A percentile compares a stretch with the other conserved stretches of the same genome.
Evolutionary conservation across 2,113 vertebrate genomes (phyloP).

Genomic region (Coptodon bakossiorum): DNA sequence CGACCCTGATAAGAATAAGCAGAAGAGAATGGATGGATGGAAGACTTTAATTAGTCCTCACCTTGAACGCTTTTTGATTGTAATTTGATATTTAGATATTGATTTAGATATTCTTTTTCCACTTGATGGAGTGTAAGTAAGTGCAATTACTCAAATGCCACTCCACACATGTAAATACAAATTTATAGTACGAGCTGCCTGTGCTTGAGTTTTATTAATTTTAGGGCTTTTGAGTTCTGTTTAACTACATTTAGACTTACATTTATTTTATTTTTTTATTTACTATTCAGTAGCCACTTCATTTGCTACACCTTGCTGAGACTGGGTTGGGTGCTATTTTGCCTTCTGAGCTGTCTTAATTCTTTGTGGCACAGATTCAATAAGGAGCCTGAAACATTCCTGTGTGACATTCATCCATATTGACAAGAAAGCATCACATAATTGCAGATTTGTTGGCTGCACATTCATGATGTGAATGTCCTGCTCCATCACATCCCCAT

Average conservation of each 20-base stretch:
- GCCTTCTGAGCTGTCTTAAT: background rate
- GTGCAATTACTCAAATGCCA: background rate
- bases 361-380: background rate
- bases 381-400: background rate
- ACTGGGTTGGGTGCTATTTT: background rate
- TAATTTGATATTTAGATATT: background rate
- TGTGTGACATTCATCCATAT: background rate
- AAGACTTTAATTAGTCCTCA: background rate
- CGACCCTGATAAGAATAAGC: background rate
- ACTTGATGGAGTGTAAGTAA: background rate
- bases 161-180: background rate
- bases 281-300: background rate
- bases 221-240: background rate
- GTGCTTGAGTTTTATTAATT: background rate
- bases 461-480: background rate
- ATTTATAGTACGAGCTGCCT: background rate
- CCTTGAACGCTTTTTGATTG: background rate
- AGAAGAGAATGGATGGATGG: background rate
- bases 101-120: background rate
- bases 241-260: background rate
- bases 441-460: background rate
- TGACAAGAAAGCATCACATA: background rate
- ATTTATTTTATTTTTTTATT: background rate
- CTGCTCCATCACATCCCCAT: background rate
- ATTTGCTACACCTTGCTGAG: background rate